Percentiles rank a stretch among this genome's conserved stretches.
These are phyloP conservation scores for Hydrolagus colliei DNA, from an alignment of 2,797 vertebrate genomes.

Conservation along the genomic window DNA sequence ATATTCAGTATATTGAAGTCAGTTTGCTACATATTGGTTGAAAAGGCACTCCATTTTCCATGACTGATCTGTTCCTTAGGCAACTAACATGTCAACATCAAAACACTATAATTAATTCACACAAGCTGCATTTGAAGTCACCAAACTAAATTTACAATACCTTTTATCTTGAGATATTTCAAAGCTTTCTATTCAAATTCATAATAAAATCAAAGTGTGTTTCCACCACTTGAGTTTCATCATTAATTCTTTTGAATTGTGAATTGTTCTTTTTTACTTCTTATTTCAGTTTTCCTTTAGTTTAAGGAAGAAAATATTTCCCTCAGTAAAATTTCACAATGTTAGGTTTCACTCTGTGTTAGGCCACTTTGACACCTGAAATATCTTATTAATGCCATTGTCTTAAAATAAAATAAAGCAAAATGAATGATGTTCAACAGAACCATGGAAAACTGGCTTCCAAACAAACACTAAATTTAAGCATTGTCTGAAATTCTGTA, in stretches of 20 bases:
- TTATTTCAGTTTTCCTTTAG: no score
- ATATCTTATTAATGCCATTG: no score
- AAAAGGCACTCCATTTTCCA: not conserved
- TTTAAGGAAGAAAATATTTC: no score
- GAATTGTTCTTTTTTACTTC: no score
- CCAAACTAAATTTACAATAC: not conserved
- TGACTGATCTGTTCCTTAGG: not conserved
- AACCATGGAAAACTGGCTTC: no score
- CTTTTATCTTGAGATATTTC: not conserved
- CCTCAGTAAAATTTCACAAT: no score
- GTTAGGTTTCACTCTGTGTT: no score
- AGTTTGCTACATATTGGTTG: not conserved
- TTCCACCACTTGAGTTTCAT: not conserved
- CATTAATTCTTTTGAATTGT: not conserved
- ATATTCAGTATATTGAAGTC: not conserved
- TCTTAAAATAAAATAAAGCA: no score
- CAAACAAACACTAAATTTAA: no score
- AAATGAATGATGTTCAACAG: no score
- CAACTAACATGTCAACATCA: not conserved
- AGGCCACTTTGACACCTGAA: no score
- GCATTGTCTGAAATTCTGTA: no score
- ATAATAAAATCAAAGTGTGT: not conserved
- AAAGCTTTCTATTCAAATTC: not conserved
- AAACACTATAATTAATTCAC: not conserved
- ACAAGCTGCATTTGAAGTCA: not conserved